phyloP scores from a whole-genome alignment of 1,140 invertebrate species.

The Ceratoteleas bidentatus region DNA sequence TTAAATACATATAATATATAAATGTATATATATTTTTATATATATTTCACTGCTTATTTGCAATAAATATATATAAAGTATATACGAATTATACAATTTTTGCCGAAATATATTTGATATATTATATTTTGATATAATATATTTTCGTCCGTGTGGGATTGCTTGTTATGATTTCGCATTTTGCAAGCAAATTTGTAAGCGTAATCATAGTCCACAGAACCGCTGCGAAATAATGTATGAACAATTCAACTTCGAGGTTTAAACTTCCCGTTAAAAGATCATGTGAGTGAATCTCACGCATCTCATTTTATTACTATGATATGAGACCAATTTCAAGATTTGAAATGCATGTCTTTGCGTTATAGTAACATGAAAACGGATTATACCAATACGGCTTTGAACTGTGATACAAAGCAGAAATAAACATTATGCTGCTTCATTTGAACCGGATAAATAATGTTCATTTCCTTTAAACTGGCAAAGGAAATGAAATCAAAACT shows the following conservation, averaged over 20 bases:
- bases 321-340: slow-evolving; percentile 14
- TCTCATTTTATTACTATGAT: slow-evolving; percentile 15
- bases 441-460: not conserved
- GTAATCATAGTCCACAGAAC: not conserved
- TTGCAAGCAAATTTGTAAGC: not conserved
- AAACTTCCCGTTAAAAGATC: slow-evolving; percentile 5
- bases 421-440: not conserved
- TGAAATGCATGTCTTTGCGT: slow-evolving; percentile 1
- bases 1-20: too few species aligned
- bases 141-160: too few species aligned
- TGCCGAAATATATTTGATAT: too few species aligned
- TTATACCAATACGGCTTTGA: not conserved
- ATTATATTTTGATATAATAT: too few species aligned
- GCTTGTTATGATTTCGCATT: not conserved
- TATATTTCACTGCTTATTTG: too few species aligned
- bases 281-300: not conserved
- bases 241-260: slow-evolving; percentile 9
- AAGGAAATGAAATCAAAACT: too few species aligned
- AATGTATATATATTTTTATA: too few species aligned
- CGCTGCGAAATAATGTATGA: slow-evolving; percentile 11
- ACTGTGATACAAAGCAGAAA: not conserved
- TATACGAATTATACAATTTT: too few species aligned
- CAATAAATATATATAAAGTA: too few species aligned
- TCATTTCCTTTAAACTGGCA: too few species aligned
- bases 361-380: not conserved